Percentiles rank a stretch among this genome's conserved stretches.
Evolutionary conservation across 2,113 vertebrate genomes (phyloP).

Genomic region (Leucoraja erinaceus): DNA sequence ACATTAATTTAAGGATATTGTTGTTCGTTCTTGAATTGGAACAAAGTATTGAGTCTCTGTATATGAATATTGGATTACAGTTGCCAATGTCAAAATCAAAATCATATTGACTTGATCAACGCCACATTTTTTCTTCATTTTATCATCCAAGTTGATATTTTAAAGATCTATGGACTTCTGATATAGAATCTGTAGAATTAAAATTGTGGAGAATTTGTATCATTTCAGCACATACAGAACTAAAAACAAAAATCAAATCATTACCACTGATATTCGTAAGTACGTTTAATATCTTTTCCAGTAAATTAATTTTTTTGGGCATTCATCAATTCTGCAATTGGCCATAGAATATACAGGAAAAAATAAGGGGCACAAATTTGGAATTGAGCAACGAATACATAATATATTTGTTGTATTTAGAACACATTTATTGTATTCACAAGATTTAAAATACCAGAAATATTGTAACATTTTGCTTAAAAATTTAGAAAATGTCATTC

Average conservation of each 20-base stretch:
- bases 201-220: background rate
- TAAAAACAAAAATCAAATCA: background rate
- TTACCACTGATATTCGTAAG: background rate
- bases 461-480: background rate
- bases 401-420: background rate
- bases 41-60: background rate
- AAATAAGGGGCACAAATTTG: background rate
- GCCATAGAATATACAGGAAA: background rate
- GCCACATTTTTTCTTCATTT: background rate
- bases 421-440: background rate
- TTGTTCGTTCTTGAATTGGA: background rate
- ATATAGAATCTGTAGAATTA: background rate
- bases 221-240: background rate
- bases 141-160: background rate
- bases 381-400: background rate
- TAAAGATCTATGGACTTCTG: background rate
- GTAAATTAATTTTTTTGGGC: background rate
- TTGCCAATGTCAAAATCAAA: background rate
- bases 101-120: background rate
- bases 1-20: background rate
- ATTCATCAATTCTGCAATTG: background rate
- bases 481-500: background rate
- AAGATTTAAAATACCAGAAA: background rate
- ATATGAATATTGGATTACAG: background rate
- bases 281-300: background rate